phyloP scores from a whole-genome alignment of 2,888 invertebrate species.

The Phaonia tiefii region DNA sequence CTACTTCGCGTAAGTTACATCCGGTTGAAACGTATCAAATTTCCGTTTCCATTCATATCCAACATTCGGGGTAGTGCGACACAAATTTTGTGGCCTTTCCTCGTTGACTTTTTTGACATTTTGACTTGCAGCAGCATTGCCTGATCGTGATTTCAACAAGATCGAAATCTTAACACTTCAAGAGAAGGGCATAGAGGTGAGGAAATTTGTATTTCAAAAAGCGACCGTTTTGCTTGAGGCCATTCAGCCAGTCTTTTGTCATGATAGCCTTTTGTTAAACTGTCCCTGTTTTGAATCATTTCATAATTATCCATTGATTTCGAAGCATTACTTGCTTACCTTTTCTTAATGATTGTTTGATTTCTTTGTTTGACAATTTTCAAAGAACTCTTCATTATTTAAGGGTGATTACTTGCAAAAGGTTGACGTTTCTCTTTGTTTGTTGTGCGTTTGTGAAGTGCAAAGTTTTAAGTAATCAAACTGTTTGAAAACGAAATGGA shows the following conservation, averaged over 20 bases:
- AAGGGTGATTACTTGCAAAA: constrained; percentile 35
- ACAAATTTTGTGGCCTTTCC: constrained; percentile 54
- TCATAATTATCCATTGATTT: constrained; percentile 64
- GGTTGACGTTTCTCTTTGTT: constrained; percentile 51
- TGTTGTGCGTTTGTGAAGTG: constrained; percentile 63
- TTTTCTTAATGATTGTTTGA: constrained; percentile 53
- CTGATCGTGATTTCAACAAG: constrained; percentile 51
- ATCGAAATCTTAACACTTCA: constrained; percentile 62
- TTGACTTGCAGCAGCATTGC: constrained; percentile 45
- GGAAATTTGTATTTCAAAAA: constrained; percentile 47
- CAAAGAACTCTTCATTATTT: no score
- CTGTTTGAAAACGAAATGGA: constrained; percentile 50
- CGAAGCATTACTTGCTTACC: constrained; percentile 27
- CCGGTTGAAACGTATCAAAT: constrained; percentile 64
- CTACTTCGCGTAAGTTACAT: constrained; percentile 27
- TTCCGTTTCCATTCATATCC: constrained; percentile 45
- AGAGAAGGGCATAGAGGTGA: constrained; percentile 39
- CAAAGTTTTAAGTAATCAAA: constrained; percentile 67
- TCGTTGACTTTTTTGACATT: constrained; percentile 62
- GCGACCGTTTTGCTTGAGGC: constrained; percentile 58
- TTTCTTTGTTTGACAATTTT: constrained; percentile 58
- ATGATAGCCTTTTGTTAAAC: constrained; percentile 23
- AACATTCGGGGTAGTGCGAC: not conserved
- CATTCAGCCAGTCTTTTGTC: constrained; percentile 29
- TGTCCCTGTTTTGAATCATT: constrained; percentile 24